Conservation (phyloP, 53 echinoderm and acorn worm genomes). For the Henricia sp. region DNA sequence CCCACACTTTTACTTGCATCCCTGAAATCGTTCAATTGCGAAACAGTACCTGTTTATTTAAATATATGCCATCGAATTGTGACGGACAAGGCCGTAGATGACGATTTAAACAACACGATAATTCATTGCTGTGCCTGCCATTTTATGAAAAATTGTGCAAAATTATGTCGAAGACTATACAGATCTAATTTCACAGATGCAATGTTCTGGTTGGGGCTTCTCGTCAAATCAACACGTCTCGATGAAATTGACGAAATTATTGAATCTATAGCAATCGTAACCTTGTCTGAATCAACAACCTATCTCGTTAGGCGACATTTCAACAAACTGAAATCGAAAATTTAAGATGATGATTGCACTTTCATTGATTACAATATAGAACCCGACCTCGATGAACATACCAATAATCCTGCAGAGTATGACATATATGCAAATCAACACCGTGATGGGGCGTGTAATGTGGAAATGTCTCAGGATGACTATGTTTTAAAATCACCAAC, state of each 20-base stretch:
- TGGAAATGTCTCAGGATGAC: background rate
- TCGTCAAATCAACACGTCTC: background rate
- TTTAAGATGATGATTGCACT: background rate
- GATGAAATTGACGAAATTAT: background rate
- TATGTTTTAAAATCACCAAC: background rate
- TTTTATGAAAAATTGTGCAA: slow-evolving; percentile 17
- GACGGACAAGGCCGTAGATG: background rate
- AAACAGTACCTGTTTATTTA: background rate
- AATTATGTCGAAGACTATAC: background rate
- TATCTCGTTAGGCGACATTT: background rate
- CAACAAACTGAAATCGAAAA: background rate
- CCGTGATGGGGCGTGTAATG: background rate
- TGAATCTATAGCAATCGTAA: background rate
- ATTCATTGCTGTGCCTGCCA: slow-evolving; percentile 9
- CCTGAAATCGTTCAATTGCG: background rate
- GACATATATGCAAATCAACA: background rate
- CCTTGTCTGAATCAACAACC: background rate
- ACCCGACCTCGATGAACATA: no score
- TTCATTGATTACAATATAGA: no score
- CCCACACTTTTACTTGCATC: background rate
- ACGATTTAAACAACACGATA: slow-evolving; percentile 5
- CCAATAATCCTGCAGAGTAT: background rate
- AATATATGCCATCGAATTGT: background rate
- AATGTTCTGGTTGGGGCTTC: slow-evolving; percentile 1
- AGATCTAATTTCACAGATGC: background rate